Evolutionary conservation across 1,140 invertebrate species (phyloP), one percentile per base, ranked within the genome.

Genomic region (Drosophila carrolli): DNA sequence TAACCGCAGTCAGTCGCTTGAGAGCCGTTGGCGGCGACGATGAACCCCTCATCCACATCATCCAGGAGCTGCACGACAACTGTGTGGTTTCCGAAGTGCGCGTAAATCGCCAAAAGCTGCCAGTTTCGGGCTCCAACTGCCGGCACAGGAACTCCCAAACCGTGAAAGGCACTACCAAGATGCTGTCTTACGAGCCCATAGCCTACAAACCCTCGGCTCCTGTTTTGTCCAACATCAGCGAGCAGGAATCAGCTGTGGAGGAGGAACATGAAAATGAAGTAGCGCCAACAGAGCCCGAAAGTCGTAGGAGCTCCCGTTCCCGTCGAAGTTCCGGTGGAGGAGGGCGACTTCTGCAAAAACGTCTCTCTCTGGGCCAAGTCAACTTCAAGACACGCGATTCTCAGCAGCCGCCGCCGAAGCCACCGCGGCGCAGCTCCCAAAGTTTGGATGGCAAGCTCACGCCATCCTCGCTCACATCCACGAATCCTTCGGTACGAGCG

Each of bases 71-170:
- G 55, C 90, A 77, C 7, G 78, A 91, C 53, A 92, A 92, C 47
- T 91, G 90, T 55, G 91, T 92, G 13, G 77, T 92, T 10, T 92
- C 91, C 3, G 91, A 92, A 47, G 88, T 92, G 6, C 78, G 86
- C 8, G 81, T 92, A 0, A 92, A 92, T 27, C 72, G 78, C 8
- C 50, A 91, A 19, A 91, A 92, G 44, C 19, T 90, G 6, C 43
- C 74, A 9, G 1, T 19, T n/a, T 11, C 27, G 1, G 4, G 27
- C 32, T 13, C n/a, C 44, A 35, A 14, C 16, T 72, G 68, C 53
- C 68, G 29, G 11, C 9, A 57, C 0, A 50, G 51, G 7, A 62
- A 14, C 9, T 56, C 54, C 5, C 47, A 40, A 0, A 40, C 11
- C 8, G 5, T 3, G 7, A 43, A 48, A n/a, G 16, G 11, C n/a